These are phyloP conservation scores for Halichondria panicea DNA, from an alignment of 37 sponge, comb jelly and placozoan species.

Conservation along the genomic window DNA sequence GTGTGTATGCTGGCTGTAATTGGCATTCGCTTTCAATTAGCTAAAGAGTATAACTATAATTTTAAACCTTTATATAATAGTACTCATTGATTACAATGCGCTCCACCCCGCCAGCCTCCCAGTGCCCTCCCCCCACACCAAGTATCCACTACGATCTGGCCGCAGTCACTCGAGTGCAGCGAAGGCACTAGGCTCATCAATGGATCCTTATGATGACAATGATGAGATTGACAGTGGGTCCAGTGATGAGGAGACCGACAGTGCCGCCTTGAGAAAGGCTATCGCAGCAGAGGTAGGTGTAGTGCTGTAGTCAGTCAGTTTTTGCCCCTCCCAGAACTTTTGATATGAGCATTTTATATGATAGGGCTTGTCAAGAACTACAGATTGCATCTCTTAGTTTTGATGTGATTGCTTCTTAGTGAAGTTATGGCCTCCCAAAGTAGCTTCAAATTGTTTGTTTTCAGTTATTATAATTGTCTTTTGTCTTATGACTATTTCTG, in stretches of 20 bases:
- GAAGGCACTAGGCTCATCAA: background rate
- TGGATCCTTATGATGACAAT: constrained; percentile 46
- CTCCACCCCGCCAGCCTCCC: background rate
- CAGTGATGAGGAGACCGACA: constrained; percentile 43
- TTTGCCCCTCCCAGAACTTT: background rate
- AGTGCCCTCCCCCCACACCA: background rate
- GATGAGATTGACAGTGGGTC: constrained; percentile 74
- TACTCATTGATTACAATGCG: background rate
- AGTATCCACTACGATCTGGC: background rate
- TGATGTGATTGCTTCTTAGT: too few relatives aligned
- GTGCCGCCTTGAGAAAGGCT: constrained; percentile 1
- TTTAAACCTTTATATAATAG: background rate
- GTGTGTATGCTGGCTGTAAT: background rate
- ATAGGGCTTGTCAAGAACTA: too few relatives aligned
- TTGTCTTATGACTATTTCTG: background rate
- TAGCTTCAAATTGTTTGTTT: too few relatives aligned
- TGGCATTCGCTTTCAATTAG: too few relatives aligned
- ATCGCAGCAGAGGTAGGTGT: background rate
- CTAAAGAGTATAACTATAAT: too few relatives aligned
- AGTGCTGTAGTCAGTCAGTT: too few relatives aligned
- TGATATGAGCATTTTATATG: too few relatives aligned
- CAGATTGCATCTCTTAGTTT: too few relatives aligned
- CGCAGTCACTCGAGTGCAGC: constrained; percentile 19
- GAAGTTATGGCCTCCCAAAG: too few relatives aligned
- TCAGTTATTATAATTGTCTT: too few relatives aligned